Evolutionary conservation across 1,140 invertebrate species (phyloP).

Genomic region (Subanguina moxae): DNA sequence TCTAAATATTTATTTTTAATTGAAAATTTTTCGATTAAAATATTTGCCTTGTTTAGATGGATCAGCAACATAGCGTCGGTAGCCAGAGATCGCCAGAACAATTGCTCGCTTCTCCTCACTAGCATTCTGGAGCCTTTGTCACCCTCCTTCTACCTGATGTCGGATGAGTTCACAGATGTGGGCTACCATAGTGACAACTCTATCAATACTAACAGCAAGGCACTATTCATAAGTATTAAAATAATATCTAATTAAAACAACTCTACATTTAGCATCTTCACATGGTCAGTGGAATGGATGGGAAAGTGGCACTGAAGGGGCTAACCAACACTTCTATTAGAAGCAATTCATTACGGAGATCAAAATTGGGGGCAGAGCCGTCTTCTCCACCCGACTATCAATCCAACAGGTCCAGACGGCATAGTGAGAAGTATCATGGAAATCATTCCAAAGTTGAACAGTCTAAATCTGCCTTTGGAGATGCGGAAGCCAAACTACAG

Average conservation of each 20-base stretch:
- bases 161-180: neutral
- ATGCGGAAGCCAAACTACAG: no score
- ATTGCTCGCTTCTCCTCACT: conserved; percentile 9
- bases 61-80: conserved; percentile 43
- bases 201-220: no score
- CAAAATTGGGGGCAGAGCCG: neutral
- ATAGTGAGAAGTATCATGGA: neutral
- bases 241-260: no score
- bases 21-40: neutral
- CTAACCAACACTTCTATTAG: no score
- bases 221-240: no score
- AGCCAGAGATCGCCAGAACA: conserved; percentile 22
- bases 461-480: no score
- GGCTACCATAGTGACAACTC: conserved; percentile 19
- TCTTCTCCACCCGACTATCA: neutral
- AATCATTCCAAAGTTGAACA: neutral
- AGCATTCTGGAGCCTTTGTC: conserved; percentile 5
- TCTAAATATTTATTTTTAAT: neutral
- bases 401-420: neutral
- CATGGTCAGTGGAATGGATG: no score
- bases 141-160: neutral
- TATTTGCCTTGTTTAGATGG: conserved; percentile 12
- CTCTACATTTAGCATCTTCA: no score
- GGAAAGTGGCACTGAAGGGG: no score
- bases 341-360: conserved; percentile 5